phyloP scores from a whole-genome alignment of 2,888 invertebrate genomes.

The Nephrocerus scutellatus region DNA sequence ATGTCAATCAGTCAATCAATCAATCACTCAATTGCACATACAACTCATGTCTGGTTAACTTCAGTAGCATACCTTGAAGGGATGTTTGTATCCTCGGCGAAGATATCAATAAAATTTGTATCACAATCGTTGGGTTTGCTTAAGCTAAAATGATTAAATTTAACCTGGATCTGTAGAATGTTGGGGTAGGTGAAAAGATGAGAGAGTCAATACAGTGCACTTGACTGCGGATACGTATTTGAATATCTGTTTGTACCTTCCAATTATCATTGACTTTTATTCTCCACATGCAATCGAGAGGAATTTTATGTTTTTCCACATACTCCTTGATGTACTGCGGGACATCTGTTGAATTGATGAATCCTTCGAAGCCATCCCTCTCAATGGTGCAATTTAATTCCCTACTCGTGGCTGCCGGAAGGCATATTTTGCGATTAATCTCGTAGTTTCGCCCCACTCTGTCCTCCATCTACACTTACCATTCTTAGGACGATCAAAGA shows the following conservation, averaged over 20 bases:
- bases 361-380: slow-evolving; percentile 51
- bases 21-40: slow-evolving; percentile 11
- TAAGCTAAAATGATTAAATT: slow-evolving; percentile 59
- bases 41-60: background rate
- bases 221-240: background rate
- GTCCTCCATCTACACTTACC: slow-evolving; percentile 46
- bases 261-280: slow-evolving; percentile 57
- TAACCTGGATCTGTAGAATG: slow-evolving; percentile 57
- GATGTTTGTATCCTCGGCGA: slow-evolving; percentile 58
- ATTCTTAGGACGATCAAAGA: slow-evolving; percentile 54
- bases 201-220: slow-evolving; percentile 1
- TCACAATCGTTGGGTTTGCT: slow-evolving; percentile 71
- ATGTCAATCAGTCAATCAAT: slow-evolving; percentile 3
- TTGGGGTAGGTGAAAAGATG: slow-evolving; percentile 18
- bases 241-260: slow-evolving; percentile 50
- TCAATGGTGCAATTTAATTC: slow-evolving; percentile 56
- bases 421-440: background rate
- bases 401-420: slow-evolving; percentile 35
- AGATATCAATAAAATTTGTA: slow-evolving; percentile 68
- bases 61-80: slow-evolving; percentile 48
- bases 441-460: background rate
- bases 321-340: slow-evolving; percentile 50
- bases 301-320: slow-evolving; percentile 51
- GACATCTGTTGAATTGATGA: slow-evolving; percentile 55
- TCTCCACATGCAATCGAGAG: slow-evolving; percentile 70